phyloP scores from a whole-genome alignment of 2,888 invertebrate species.

The Lycocerus yunnanus region DNA sequence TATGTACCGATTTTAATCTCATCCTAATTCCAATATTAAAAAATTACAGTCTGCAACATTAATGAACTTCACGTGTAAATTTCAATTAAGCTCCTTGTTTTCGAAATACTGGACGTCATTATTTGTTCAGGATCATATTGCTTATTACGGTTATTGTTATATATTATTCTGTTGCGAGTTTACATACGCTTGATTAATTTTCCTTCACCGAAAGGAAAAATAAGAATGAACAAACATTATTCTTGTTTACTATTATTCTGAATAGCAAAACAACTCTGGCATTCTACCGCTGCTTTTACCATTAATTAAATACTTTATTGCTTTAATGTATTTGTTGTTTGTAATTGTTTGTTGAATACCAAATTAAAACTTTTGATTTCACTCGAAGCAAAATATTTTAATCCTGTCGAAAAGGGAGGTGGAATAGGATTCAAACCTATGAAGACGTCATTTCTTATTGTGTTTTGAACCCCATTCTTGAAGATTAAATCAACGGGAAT shows the following conservation, averaged over 20 bases:
- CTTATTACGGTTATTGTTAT: not conserved
- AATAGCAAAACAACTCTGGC: not conserved
- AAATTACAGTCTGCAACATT: not conserved
- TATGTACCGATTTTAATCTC: not conserved
- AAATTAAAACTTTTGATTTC: not conserved
- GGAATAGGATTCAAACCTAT: not conserved
- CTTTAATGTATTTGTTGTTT: not conserved
- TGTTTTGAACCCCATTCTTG: not conserved
- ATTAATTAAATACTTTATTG: not conserved
- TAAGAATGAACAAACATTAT: not conserved
- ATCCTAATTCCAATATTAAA: not conserved
- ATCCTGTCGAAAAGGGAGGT: not conserved
- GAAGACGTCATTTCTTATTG: not conserved
- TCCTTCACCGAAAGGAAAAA: not conserved
- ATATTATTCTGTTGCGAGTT: not conserved
- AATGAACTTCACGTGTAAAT: not conserved
- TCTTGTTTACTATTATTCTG: not conserved
- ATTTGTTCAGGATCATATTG: not conserved
- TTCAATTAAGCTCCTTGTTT: not conserved
- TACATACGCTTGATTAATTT: not conserved
- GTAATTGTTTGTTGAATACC: not conserved
- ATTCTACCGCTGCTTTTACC: not conserved
- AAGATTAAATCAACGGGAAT: not conserved
- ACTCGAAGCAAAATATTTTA: not conserved
- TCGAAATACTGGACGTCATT: not conserved